Evolutionary conservation across 2,797 vertebrate genomes (phyloP).

Genomic region (Eulemur mongoz): DNA sequence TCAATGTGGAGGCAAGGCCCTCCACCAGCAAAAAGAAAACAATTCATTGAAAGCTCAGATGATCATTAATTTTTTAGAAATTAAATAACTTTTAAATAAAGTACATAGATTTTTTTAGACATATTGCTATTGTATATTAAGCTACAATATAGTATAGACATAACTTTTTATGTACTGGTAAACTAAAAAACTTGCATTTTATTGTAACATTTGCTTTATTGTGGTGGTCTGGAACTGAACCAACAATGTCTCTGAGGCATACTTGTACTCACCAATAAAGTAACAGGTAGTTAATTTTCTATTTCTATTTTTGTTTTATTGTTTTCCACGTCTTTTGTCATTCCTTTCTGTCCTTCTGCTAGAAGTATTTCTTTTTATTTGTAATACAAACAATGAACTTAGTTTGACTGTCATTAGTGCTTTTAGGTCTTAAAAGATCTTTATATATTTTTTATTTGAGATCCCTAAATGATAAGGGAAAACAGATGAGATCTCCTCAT

Average conservation of each 20-base stretch:
- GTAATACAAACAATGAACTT: not conserved
- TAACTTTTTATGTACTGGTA: not conserved
- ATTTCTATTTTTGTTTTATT: not conserved
- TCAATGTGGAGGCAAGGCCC: not conserved
- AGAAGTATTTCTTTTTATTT: not conserved
- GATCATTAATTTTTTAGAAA: no score
- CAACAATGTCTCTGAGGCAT: not conserved
- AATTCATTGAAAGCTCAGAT: not conserved
- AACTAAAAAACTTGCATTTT: not conserved
- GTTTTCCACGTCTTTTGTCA: not conserved
- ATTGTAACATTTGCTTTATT: not conserved
- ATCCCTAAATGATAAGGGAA: not conserved
- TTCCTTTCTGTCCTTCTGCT: not conserved
- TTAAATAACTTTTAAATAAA: no score
- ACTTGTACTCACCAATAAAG: not conserved
- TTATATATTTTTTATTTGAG: constrained; percentile 3
- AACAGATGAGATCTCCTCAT: rapidly evolving
- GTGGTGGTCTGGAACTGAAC: not conserved
- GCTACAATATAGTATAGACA: not conserved
- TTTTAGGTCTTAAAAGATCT: not conserved
- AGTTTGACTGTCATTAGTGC: not conserved
- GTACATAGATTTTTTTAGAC: not conserved
- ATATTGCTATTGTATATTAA: not conserved
- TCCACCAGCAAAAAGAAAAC: not conserved
- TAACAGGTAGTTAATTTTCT: not conserved